Base-by-base conservation (phyloP, 2,888 invertebrate genomes). In the Drosophila recens region DNA sequence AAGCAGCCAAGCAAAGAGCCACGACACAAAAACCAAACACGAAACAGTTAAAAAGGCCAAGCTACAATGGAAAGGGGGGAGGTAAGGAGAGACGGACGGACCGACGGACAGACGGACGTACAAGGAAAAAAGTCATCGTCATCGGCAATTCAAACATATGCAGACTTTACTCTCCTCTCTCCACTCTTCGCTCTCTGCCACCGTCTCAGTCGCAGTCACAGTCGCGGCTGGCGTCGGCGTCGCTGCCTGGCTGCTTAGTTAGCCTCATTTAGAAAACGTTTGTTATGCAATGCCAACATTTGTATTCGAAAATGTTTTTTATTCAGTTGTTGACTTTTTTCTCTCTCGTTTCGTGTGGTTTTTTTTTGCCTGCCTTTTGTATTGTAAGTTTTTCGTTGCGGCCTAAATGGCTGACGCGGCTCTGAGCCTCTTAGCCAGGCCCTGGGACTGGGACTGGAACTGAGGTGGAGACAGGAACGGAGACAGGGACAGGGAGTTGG, bases 241-340 rank as follows among this genome's bases (percentile, higher is more conserved):
- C 52, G 68, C 58, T 58, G 58, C 46, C 78, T 62, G 89, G 79
- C 88, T 81, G 89, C 87, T 87, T 87, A 87, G 87, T 87, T 87
- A 87, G 89, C 87, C 87, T 87, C 87, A 89, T 87, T 87, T 87
- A 87, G 89, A 87, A 87, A 87, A 87, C 89, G 87, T 87, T 87
- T 89, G 88, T 90, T 90, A 90, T 90, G 90, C 90, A 91, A 90
- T 90, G 84, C 89, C 88, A 90, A 90, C 91, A 90, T 90, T 90
- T 90, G 89, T 89, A 91, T 90, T 90, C 89, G 90, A 84, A 87
- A 89, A 88, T 89, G 83, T 89, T 90, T 86, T 90, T 90, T 89
- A 86, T 80, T 79, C 73, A 82, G 86, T 84, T 88, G 76, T 80
- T 86, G 86, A 77, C 79, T 82, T 75, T 73, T 77, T 79, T 70